These are phyloP conservation scores for Meda fulgida DNA, from an alignment of 2,797 vertebrate genomes.

Conservation along the genomic window DNA sequence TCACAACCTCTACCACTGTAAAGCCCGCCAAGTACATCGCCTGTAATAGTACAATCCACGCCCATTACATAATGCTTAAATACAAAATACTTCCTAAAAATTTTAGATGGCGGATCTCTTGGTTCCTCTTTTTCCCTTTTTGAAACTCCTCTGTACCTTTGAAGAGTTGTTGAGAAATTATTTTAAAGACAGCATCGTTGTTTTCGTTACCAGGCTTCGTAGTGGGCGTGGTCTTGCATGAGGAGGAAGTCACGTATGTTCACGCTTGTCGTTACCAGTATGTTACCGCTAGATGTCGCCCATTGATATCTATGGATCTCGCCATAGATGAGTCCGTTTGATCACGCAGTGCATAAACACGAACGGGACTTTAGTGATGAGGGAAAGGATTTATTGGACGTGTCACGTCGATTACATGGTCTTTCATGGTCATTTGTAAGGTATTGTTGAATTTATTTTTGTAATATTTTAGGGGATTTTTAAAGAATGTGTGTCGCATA, in stretches of 20 bases:
- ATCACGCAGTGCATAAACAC: slow-evolving; percentile 8
- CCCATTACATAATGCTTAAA: neutral
- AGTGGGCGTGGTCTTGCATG: neutral
- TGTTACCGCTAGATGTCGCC: slow-evolving; percentile 19
- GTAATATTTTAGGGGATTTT: neutral
- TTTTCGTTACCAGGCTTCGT: neutral
- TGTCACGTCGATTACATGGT: neutral
- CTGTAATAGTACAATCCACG: neutral
- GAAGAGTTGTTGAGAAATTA: neutral
- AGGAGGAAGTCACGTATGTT: neutral
- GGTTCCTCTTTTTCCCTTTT: neutral
- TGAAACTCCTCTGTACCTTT: neutral
- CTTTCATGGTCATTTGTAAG: neutral
- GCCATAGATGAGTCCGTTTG: neutral
- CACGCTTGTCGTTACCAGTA: neutral
- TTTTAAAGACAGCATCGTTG: neutral
- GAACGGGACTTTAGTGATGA: neutral
- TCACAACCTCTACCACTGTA: too few relatives aligned
- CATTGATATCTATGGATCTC: too few relatives aligned
- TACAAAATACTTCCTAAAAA: neutral
- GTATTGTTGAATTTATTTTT: neutral
- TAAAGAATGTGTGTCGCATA: neutral
- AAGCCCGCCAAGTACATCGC: too few relatives aligned
- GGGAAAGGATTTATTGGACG: slow-evolving; percentile 3
- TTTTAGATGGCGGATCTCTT: neutral